Base-by-base conservation (phyloP, 2,797 vertebrate species). In the Coilia nasus region DNA sequence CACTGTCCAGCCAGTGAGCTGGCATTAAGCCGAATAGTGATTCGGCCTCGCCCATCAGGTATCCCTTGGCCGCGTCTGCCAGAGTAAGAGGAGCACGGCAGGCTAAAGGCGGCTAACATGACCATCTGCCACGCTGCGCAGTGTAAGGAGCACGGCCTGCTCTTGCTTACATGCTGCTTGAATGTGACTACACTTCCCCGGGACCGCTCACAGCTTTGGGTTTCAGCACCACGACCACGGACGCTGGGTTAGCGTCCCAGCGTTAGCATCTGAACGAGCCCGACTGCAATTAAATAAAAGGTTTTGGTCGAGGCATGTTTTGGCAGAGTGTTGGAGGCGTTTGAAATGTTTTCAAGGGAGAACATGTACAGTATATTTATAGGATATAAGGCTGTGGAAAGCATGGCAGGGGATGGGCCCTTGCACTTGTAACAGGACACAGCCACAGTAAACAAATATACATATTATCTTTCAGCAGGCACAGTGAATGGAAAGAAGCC, bases 401-500 rank as follows among this genome's bases (percentile, higher is more conserved):
- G 25, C 67, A 75, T 75, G 67, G 28, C 15, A 75, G 15, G 28
- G 28, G 14, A 15, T 35, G 46, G 59, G 44, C 50, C 46, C 44
- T 35, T 67, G 17, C 28, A n/a, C 83, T 87, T 71, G 89, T 82
- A 83, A 85, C 56, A 54, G 71, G 87, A 88, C 88, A 89, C 89
- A 84, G 85, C 83, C 87, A 25, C 84, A 1, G 47, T 57, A 81
- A 90, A 89, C 88, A 85, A 90, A 92, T 92, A 91, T 87, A 83
- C 88, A 91, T 89, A 89, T 91, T 89, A 88, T 90, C 89, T 91
- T 92, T 92, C 90, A 93, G 86, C 67, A 59, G 84, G 86, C 85
- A 50, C 17, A 2, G 86, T 83, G 88, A 88, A 92, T 91, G 91
- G 92, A 94, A 94, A 94, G 62, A 90, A 89, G 83, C 81, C 87